Base-by-base conservation (phyloP, 1,140 invertebrate species). In the Heterodera schachtii region DNA sequence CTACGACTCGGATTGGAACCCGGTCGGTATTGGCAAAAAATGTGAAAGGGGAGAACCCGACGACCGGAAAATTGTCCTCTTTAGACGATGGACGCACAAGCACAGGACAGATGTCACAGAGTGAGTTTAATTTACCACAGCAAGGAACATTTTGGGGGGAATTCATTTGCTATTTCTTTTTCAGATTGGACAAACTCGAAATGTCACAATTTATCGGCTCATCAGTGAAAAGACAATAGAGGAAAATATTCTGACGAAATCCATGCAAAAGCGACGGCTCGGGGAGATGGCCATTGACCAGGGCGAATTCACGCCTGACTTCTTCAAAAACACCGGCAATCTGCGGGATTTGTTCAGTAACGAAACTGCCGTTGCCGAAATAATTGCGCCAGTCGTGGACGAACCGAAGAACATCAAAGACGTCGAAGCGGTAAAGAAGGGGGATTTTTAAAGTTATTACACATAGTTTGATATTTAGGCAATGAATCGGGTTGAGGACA, bases 1-100 rank as follows among this genome's bases (percentile, higher is more conserved):
- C 92, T 99, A 99, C 91, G 98, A 99, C 91, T 97, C 95, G 83
- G 98, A 99, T 92, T 99, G 97, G 98, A 99, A 99, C 93, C 97
- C 97, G 69, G 77, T 78, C 21, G 19, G 77, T 21, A 64, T 7
- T 75, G 52, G 31, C 43, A 75, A 8, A 52, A 52, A 52, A 8
- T 41, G 52, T 7, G 31, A 66, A 78, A 52, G 31, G 21, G 19
- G 7, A 1, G 19, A 52, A 75, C 4, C 21, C n/a, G 74, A 46
- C 7, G 31, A 67, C 19, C 69, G 70, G 16, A 66, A 69, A 69
- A 44, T 8, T 76, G 70, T 70, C 3, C 47, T 78, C 21, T 67
- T 47, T n/a, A 78, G 77, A 99, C 97, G 0, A 99, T 99, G 97
- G 97, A 99, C 93, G 96, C 96, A 70, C 97, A 96, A 91, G 97